Conservation (phyloP, 2,113 vertebrate species). For the Odocoileus virginianus region DNA sequence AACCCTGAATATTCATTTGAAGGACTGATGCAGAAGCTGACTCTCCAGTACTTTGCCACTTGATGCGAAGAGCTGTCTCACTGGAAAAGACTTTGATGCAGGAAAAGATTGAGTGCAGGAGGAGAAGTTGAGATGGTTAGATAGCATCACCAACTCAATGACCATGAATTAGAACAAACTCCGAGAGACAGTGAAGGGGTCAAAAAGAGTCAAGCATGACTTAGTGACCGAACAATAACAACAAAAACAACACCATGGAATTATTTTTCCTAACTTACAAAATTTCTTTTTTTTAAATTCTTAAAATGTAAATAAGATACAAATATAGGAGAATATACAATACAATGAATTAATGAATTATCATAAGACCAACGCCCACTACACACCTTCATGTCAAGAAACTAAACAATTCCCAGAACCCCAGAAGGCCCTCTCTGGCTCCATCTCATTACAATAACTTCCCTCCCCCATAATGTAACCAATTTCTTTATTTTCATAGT, state of each 20-base stretch:
- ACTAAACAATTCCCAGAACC: neutral
- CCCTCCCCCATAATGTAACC: neutral
- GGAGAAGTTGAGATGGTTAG: neutral
- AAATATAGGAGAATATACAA: neutral
- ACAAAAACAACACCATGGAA: neutral
- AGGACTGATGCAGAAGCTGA: neutral
- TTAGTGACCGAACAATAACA: neutral
- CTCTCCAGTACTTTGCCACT: neutral
- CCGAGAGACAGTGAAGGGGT: neutral
- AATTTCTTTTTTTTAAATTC: neutral
- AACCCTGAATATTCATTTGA: neutral
- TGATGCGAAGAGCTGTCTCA: neutral
- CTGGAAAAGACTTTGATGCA: neutral
- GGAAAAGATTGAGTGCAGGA: neutral
- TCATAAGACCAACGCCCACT: neutral
- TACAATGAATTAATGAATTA: neutral
- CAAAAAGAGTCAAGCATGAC: neutral
- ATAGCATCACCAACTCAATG: neutral
- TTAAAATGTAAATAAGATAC: neutral
- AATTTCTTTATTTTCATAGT: neutral
- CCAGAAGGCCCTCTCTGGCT: accelerated
- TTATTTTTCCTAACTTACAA: neutral
- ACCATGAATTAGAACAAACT: neutral
- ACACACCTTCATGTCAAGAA: neutral
- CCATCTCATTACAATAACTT: neutral